Percentiles rank a stretch among this genome's conserved stretches.
phyloP scores from a whole-genome alignment of 2,797 vertebrate genomes.

The Calcarius lapponicus region DNA sequence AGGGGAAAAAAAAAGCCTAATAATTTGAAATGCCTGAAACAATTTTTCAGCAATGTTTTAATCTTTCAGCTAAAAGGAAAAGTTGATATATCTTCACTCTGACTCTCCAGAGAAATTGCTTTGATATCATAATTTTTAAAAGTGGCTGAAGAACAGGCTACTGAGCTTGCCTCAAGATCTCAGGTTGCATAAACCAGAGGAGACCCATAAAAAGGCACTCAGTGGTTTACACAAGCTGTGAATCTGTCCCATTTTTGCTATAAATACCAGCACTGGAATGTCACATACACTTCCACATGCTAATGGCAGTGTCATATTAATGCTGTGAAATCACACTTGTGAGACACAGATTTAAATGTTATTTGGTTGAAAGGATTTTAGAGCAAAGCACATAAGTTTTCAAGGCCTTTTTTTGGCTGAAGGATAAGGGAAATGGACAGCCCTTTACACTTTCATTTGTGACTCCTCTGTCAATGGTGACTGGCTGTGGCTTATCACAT shows the following conservation, averaged over 20 bases:
- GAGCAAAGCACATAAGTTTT: background rate
- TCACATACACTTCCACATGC: background rate
- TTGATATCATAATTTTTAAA: background rate
- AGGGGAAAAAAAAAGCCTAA: background rate
- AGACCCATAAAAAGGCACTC: background rate
- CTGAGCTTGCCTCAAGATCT: background rate
- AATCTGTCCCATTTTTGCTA: background rate
- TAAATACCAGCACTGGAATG: background rate
- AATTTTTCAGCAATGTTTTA: background rate
- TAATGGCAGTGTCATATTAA: background rate
- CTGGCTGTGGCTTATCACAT: slow-evolving; percentile 3
- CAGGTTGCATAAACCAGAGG: slow-evolving; percentile 6
- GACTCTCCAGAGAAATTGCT: background rate
- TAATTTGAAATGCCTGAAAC: background rate
- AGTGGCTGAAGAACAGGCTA: background rate
- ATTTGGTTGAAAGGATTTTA: slow-evolving; percentile 12
- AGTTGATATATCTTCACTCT: background rate
- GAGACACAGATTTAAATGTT: background rate
- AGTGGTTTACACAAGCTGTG: background rate
- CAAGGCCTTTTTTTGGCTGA: background rate
- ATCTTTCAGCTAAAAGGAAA: background rate
- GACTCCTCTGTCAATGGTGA: background rate
- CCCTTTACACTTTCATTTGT: background rate
- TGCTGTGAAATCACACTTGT: slow-evolving; percentile 21
- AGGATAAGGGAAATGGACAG: background rate